These are phyloP conservation scores for Menidia menidia DNA, from an alignment of 2,797 vertebrate genomes.

Conservation along the genomic window DNA sequence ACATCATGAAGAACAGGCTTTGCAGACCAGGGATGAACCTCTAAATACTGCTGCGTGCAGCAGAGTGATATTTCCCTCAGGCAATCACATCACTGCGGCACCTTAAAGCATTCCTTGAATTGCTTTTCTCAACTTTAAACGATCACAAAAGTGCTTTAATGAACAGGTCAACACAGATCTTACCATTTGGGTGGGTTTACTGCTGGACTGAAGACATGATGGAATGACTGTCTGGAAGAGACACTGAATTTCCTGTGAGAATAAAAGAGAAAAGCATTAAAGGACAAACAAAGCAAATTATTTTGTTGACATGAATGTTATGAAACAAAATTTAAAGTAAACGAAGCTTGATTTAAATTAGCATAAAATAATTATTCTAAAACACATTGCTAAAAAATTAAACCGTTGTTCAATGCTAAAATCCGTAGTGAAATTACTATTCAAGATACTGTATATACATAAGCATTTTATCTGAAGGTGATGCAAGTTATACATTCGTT, in stretches of 20 bases:
- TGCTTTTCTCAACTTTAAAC: constrained; percentile 71
- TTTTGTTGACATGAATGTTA: neutral
- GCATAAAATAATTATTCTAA: neutral
- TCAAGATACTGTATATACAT: neutral
- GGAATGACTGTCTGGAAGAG: constrained; percentile 39
- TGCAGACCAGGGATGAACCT: constrained; percentile 59
- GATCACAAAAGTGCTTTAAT: constrained; percentile 72
- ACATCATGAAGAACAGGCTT: constrained; percentile 59
- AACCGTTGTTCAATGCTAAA: neutral
- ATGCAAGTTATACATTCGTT: neutral
- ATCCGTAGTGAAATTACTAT: neutral
- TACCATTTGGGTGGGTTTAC: constrained; percentile 68
- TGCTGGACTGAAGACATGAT: constrained; percentile 39
- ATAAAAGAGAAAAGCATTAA: constrained; percentile 4
- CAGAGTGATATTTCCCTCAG: constrained; percentile 62
- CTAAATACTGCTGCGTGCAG: constrained; percentile 64
- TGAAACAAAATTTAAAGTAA: neutral
- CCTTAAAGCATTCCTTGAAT: constrained; percentile 76
- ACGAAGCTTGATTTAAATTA: neutral
- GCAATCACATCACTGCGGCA: constrained; percentile 67
- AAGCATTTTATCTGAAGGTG: neutral
- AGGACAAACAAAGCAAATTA: constrained; percentile 13
- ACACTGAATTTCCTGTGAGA: constrained; percentile 44
- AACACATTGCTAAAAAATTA: neutral
- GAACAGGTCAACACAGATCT: constrained; percentile 73